A percentile compares a stretch with the other conserved stretches of the same genome.
Conservation (phyloP, 37 sponge, comb jelly and placozoan species). For the Ianthella basta region DNA sequence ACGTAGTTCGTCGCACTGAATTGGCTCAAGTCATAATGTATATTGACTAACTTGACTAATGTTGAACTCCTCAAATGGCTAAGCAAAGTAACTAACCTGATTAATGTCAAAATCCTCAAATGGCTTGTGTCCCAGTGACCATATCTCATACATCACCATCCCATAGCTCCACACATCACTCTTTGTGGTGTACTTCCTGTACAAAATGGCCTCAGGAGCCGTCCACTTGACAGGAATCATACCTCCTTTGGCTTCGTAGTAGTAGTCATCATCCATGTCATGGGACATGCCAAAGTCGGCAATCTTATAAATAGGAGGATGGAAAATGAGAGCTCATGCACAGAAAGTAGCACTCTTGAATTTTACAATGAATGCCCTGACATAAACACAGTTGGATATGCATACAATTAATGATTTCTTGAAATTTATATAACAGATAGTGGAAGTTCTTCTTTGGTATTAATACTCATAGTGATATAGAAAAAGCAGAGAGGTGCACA, state of each 20-base stretch:
- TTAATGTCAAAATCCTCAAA: neutral
- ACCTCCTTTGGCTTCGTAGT: slow-evolving; percentile 35
- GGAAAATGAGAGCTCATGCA: too few relatives aligned
- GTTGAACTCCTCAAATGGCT: too few relatives aligned
- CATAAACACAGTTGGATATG: too few relatives aligned
- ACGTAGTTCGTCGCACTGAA: too few relatives aligned
- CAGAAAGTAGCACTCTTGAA: too few relatives aligned
- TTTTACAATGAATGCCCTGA: too few relatives aligned
- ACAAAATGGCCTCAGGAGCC: slow-evolving; percentile 33
- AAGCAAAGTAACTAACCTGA: neutral
- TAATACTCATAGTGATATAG: too few relatives aligned
- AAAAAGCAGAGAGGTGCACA: too few relatives aligned
- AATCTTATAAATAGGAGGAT: neutral
- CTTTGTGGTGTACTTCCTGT: slow-evolving; percentile 11
- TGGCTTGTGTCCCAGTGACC: slow-evolving; percentile 15
- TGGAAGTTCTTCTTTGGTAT: too few relatives aligned
- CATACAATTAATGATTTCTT: too few relatives aligned
- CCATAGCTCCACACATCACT: slow-evolving; percentile 26
- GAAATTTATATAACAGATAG: too few relatives aligned
- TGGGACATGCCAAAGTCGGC: slow-evolving; percentile 40
- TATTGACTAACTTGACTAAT: neutral
- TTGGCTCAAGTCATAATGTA: too few relatives aligned
- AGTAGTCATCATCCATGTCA: slow-evolving; percentile 25
- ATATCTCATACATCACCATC: slow-evolving; percentile 16
- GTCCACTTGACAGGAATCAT: slow-evolving; percentile 32